Evolutionary conservation across 2,797 vertebrate genomes (phyloP).

Genomic region (Helostoma temminkii): DNA sequence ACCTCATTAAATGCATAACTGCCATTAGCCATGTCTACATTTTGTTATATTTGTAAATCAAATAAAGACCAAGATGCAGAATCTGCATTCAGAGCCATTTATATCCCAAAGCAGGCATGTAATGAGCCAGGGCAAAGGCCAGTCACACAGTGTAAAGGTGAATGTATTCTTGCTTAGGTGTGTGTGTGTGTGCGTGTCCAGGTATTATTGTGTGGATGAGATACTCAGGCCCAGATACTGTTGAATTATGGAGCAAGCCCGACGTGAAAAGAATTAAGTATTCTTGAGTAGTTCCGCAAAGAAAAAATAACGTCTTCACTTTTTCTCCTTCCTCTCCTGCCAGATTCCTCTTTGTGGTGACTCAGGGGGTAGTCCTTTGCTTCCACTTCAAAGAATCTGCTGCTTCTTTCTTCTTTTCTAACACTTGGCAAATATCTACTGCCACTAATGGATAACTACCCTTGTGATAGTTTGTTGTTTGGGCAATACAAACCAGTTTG

Average conservation of each 20-base stretch:
- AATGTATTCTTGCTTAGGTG: neutral
- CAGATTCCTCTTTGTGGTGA: slow-evolving; percentile 44
- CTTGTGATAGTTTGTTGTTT: slow-evolving; percentile 58
- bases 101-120: slow-evolving; percentile 46
- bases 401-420: slow-evolving; percentile 30
- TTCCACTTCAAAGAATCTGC: slow-evolving; percentile 59
- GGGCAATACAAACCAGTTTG: slow-evolving; percentile 48
- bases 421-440: slow-evolving; percentile 31
- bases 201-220: slow-evolving; percentile 32
- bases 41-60: slow-evolving; percentile 45
- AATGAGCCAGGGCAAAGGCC: slow-evolving; percentile 64
- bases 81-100: slow-evolving; percentile 64
- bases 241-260: slow-evolving; percentile 71
- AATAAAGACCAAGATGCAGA: slow-evolving; percentile 36
- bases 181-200: neutral
- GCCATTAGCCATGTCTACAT: slow-evolving; percentile 38
- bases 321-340: slow-evolving; percentile 44
- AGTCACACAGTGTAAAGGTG: slow-evolving; percentile 35
- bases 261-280: slow-evolving; percentile 52
- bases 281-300: slow-evolving; percentile 44
- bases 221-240: slow-evolving; percentile 42
- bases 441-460: slow-evolving; percentile 58
- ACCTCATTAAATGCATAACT: slow-evolving; percentile 42
- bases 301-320: slow-evolving; percentile 41
- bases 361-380: slow-evolving; percentile 46